Base-by-base conservation (phyloP, 2,888 invertebrate species). In the Abrostola tripartita region DNA sequence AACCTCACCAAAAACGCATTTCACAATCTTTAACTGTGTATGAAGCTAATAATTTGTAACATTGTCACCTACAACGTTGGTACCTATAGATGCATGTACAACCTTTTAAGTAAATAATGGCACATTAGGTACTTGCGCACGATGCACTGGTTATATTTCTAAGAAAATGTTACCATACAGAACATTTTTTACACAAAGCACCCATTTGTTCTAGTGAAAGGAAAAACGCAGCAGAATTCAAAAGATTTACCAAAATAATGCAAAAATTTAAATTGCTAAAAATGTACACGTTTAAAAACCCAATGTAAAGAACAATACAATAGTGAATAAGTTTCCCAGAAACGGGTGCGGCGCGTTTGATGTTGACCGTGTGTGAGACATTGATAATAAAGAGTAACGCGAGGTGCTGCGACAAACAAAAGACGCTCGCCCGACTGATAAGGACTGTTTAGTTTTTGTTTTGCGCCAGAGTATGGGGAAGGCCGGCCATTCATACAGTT, bases 281-380 rank as follows among this genome's bases (percentile, higher is more conserved):
- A 64, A 68, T 61, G 11, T 52, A 54, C n/a, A 37, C 11, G 49
- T 55, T 63, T 49, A 51, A 49, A 56, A 62, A 11, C 7, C 10
- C 49, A 35, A 24, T 35, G 54, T 37, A 12, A 9, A 11, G 36
- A 47, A 14, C 52, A 52, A 67, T 65, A 70, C 58, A 74, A 71
- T 61, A 57, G 51, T 52, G 50, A 64, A 63, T 56, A n/a, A 10
- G 49, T 71, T 81, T 76, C 69, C 8, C 24, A 68, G 74, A 78
- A 84, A 82, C 78, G 68, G 12, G 58, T 60, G 41, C 81, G 85
- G 83, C 60, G 24, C 54, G 49, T 89, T 87, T 89, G 79, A 87
- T 83, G 83, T 79, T 68, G 61, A 71, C 79, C 88, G 88, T 87
- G 82, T 90, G 90, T 90, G 89, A 82, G 83, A 86, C 85, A 84